Evolutionary conservation across 64 coral and sea anemone genomes (phyloP), one percentile per base, ranked within the genome.

Genomic region (Porites lutea): DNA sequence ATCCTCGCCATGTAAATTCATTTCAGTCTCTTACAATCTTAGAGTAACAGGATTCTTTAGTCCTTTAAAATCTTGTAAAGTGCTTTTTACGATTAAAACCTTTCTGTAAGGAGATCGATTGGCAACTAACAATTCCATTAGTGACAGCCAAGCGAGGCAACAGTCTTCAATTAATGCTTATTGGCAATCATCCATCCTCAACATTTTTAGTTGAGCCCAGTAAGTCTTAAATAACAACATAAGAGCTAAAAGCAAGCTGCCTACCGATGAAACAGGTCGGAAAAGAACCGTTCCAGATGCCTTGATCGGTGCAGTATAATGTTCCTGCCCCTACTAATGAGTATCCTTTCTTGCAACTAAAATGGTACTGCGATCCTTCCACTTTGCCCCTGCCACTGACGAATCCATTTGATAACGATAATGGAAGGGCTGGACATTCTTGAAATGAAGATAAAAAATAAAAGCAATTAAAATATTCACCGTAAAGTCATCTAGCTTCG

Each of bases 241-340:
- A 57, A 57, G 7, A 21, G 23, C 12, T 71, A 11, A 11, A 12
- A 62, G 0, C 16, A 82, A 63, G 47, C 43, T 13, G 5, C 59
- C 7, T 65, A 82, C 81, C 81, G 16, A 52, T 84, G 44, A 84
- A 15, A 52, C 81, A 84, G 3, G 5, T 51, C 6, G 81, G 81
- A 12, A 84, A 10, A 46, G 81, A 84, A 1, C 81, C 81, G 69
- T 84, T 84, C 81, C 81, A 84, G 46, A 13, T 84, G 51, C 81
- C 81, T 5, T 68, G 81, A 11, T 64, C 45, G 45, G 9, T 84
- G 48, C 81, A 84, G 61, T 68, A 51, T 19, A 84, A 12, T 46
- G 18, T n/a, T 6, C 69, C 13, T 53, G 81, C 16, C 7, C 81
- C 81, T 48, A 70, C 81, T 13, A 84, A 46, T n/a, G 46, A 68